Base-by-base conservation (phyloP, 2,113 vertebrate species). In the Stigmatopora nigra region DNA sequence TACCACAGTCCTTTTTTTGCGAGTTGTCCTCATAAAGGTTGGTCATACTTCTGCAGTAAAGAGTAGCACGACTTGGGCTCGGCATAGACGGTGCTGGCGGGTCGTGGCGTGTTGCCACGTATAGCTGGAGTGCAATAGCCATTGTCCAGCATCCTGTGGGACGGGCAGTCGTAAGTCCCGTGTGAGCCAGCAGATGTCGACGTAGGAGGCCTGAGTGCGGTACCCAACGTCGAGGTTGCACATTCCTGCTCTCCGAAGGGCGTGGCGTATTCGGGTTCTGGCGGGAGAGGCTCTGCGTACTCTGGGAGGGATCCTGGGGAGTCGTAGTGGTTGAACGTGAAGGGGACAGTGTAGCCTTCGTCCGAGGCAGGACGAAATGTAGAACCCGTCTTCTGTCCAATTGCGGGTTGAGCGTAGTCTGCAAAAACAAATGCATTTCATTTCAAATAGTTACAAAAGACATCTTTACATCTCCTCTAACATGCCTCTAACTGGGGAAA, bases 391-490 rank as follows among this genome's bases (percentile, higher is more conserved):
- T 78, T 84, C 61, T 88, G 91, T 61, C 84, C 87, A 22, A 73
- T n/a, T 17, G 91, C n/a, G 52, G 91, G 92, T 64, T 92, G 90
- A 0, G 93, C 90, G 0, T 94, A 94, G 20, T 92, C 93, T 95
- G 76, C 17, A 59, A 73, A 64, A 51, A 68, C 15, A 44, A 31
- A 44, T 56, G 13, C 22, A 53, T 11, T 22, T 46, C 22, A 8
- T 25, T 45, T 38, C 4, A 62, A 22, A 38, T 20, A 13, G 11
- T 49, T 49, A 15, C 19, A 25, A 45, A 5, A 49, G 15, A 58
- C 25, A 12, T 20, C 3, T 52, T 9, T 53, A 15, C 46, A 55
- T 48, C 71, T 57, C 45, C 25, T 61, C 12, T 46, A n/a, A n/a
- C n/a, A n/a, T 70, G 20, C 20, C 20, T 53, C n/a, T 52, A 12